phyloP scores from a whole-genome alignment of 2,797 vertebrate genomes.

The Nothura maculosa region DNA sequence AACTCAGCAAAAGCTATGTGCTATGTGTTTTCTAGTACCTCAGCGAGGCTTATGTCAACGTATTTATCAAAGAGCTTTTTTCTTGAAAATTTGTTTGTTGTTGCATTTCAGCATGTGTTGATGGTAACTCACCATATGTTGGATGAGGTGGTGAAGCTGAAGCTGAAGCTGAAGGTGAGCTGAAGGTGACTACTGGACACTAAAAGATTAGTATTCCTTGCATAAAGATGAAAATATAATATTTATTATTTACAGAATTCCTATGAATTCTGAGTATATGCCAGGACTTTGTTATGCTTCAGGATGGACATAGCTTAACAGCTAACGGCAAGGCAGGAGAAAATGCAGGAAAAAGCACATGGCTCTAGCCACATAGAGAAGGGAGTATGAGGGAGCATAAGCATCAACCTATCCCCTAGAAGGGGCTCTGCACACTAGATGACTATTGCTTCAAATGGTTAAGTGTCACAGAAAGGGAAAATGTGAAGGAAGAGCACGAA shows the following conservation, averaged over 20 bases:
- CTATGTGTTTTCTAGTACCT: background rate
- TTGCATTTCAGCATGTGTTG: background rate
- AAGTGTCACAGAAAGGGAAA: background rate
- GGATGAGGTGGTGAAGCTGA: background rate
- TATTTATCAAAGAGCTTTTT: background rate
- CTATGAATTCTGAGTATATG: background rate
- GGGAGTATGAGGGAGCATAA: background rate
- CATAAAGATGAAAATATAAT: background rate
- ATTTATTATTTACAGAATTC: background rate
- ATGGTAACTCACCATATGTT: background rate
- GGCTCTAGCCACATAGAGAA: background rate
- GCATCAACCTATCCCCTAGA: background rate
- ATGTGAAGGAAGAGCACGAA: background rate
- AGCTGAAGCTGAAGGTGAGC: background rate
- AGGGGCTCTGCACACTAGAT: background rate
- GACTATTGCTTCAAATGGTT: background rate
- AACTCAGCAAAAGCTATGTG: background rate
- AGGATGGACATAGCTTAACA: background rate
- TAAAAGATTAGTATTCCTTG: background rate
- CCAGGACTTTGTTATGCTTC: background rate
- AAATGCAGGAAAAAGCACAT: rapidly evolving
- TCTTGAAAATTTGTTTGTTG: background rate
- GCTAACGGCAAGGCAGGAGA: background rate
- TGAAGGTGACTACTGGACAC: background rate
- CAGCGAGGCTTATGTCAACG: background rate